Conservation (phyloP, 2,113 vertebrate genomes). For the Morone chrysops region DNA sequence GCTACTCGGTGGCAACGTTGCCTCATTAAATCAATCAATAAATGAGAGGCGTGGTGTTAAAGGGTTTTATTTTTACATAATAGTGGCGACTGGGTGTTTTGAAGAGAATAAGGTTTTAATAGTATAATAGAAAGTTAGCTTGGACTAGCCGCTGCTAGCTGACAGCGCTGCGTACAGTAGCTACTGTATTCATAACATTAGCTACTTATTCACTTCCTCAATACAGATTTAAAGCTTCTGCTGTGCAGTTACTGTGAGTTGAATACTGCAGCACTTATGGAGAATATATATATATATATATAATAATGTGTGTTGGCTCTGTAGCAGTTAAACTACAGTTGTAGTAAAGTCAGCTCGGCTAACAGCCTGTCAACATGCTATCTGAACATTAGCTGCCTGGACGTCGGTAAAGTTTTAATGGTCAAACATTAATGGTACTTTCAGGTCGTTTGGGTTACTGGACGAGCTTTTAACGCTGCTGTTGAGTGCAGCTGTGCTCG, state of each 20-base stretch:
- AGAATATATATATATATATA: not conserved
- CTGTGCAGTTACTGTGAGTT: accelerated
- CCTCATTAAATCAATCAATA: not conserved
- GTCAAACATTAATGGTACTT: not conserved
- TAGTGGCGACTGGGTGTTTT: not conserved
- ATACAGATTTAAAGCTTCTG: no score
- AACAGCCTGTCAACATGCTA: constrained; percentile 44
- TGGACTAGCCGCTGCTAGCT: constrained; percentile 56
- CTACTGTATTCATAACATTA: constrained; percentile 25
- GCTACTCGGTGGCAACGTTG: constrained; percentile 17
- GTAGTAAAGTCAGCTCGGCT: constrained; percentile 20
- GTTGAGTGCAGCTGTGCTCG: not conserved
- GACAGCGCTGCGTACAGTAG: constrained; percentile 25
- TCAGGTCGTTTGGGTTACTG: not conserved
- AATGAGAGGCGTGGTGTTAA: not conserved
- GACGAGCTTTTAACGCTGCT: not conserved
- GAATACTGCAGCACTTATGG: accelerated
- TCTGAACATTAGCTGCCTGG: constrained; percentile 12
- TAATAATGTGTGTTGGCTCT: no score
- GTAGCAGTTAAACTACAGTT: not conserved
- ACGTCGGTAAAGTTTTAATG: constrained; percentile 47
- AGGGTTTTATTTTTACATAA: no score
- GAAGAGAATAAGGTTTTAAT: not conserved
- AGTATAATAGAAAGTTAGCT: accelerated
- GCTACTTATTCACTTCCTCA: not conserved